A percentile compares a stretch with the other conserved stretches of the same genome.
These are phyloP conservation scores for Formicarius rufipectus DNA, from an alignment of 2,113 vertebrate genomes.

Conservation along the genomic window DNA sequence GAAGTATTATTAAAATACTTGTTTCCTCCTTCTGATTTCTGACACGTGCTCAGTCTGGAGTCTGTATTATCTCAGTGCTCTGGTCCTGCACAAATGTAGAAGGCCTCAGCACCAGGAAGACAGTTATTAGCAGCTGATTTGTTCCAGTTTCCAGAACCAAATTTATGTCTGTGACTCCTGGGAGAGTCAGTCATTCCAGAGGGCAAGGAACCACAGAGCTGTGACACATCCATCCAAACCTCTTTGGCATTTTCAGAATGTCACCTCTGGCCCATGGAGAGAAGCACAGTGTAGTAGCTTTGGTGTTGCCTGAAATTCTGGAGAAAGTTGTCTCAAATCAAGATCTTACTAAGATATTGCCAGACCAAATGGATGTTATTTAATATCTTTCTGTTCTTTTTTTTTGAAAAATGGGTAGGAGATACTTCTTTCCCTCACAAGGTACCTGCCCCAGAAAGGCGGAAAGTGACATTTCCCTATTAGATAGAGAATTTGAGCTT, in stretches of 20 bases:
- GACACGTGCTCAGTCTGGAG: not conserved
- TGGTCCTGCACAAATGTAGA: not conserved
- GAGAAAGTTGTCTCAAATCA: not conserved
- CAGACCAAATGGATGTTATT: no score
- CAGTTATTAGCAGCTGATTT: not conserved
- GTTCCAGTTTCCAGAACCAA: not conserved
- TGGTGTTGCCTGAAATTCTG: not conserved
- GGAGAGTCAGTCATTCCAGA: not conserved
- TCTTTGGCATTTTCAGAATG: not conserved
- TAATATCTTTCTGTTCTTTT: not conserved
- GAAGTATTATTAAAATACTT: not conserved
- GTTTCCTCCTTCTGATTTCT: not conserved
- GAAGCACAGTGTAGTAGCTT: not conserved
- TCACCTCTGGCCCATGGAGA: not conserved
- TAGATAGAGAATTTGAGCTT: not conserved
- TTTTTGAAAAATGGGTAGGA: not conserved
- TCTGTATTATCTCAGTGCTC: not conserved
- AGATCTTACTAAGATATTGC: not conserved
- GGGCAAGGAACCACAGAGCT: not conserved
- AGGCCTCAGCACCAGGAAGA: not conserved
- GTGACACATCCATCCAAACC: not conserved
- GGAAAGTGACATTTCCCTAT: not conserved
- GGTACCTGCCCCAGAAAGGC: not conserved
- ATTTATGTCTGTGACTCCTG: not conserved
- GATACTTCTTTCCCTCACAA: not conserved